Evolutionary conservation across 2,113 vertebrate genomes (phyloP).

Genomic region (Semicossyphus pulcher): DNA sequence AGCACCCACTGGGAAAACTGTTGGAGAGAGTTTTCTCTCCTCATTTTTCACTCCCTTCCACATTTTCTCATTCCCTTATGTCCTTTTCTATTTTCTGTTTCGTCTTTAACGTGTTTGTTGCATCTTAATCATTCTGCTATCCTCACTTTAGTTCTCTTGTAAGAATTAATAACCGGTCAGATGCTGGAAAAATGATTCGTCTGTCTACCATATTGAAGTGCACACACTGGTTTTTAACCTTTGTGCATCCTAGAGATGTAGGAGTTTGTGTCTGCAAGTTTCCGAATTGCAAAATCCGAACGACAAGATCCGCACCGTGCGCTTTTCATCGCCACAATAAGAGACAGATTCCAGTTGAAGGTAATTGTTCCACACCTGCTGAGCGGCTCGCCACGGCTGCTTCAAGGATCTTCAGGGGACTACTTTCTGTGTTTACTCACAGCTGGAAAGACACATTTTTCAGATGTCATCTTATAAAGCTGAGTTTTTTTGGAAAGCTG

Average conservation of each 20-base stretch:
- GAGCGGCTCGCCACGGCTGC: not conserved
- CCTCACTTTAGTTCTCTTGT: no score
- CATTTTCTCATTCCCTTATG: not conserved
- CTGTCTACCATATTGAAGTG: not conserved
- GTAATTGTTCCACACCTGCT: not conserved
- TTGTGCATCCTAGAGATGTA: not conserved
- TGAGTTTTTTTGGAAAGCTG: not conserved
- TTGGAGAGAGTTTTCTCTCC: slow-evolving; percentile 38
- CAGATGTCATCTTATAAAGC: slow-evolving; percentile 5
- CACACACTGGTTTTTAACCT: not conserved
- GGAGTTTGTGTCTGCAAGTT: not conserved
- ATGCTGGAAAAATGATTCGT: not conserved
- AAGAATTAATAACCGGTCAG: not conserved
- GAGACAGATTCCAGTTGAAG: not conserved
- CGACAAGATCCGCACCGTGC: not conserved
- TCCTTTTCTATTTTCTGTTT: not conserved
- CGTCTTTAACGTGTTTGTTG: not conserved
- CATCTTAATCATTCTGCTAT: not conserved
- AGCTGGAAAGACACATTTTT: not conserved
- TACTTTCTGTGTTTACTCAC: slow-evolving; percentile 5
- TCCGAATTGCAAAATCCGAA: not conserved
- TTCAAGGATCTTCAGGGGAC: not conserved
- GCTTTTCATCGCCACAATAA: not conserved
- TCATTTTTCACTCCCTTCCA: slow-evolving; percentile 6
- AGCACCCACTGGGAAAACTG: slow-evolving; percentile 57